Conservation (phyloP, 2,113 vertebrate species). For the Syngnathus floridae region DNA sequence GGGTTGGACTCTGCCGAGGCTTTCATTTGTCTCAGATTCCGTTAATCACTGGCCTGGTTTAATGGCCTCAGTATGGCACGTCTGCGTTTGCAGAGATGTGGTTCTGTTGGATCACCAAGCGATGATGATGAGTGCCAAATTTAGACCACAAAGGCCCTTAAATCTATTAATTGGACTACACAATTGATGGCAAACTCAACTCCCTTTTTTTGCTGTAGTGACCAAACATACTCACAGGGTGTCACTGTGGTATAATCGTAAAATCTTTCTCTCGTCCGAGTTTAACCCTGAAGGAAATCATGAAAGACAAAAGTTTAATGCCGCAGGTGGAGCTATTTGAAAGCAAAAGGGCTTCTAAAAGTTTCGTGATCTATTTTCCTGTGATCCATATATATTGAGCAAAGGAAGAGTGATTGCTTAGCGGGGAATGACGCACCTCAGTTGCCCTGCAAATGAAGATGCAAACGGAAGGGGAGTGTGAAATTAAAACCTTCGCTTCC, state of each 20-base stretch:
- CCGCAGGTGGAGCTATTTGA: slow-evolving; percentile 45
- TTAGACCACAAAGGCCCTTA: too few relatives aligned
- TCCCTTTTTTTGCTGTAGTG: slow-evolving; percentile 22
- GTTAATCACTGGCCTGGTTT: too few relatives aligned
- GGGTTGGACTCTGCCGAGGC: too few relatives aligned
- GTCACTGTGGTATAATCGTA: slow-evolving; percentile 64
- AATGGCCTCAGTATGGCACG: too few relatives aligned
- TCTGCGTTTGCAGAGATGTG: too few relatives aligned
- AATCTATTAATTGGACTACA: neutral
- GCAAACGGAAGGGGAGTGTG: slow-evolving; percentile 50
- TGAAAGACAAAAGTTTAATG: slow-evolving; percentile 54
- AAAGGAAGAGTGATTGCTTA: slow-evolving; percentile 57
- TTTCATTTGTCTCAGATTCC: too few relatives aligned
- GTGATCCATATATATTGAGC: slow-evolving; percentile 65
- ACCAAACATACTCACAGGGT: slow-evolving; percentile 45
- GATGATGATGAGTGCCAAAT: too few relatives aligned
- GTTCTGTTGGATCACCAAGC: too few relatives aligned
- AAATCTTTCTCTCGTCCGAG: slow-evolving; percentile 23
- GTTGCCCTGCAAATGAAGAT: slow-evolving; percentile 52
- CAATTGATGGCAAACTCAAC: too few relatives aligned
- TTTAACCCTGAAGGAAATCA: slow-evolving; percentile 40
- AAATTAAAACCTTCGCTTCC: slow-evolving; percentile 60
- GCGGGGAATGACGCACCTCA: slow-evolving; percentile 48
- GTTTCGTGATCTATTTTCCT: slow-evolving; percentile 64
- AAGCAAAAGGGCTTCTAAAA: slow-evolving; percentile 52